Conservation (phyloP, 2,888 invertebrate genomes). For the Rhagonycha lutea region DNA sequence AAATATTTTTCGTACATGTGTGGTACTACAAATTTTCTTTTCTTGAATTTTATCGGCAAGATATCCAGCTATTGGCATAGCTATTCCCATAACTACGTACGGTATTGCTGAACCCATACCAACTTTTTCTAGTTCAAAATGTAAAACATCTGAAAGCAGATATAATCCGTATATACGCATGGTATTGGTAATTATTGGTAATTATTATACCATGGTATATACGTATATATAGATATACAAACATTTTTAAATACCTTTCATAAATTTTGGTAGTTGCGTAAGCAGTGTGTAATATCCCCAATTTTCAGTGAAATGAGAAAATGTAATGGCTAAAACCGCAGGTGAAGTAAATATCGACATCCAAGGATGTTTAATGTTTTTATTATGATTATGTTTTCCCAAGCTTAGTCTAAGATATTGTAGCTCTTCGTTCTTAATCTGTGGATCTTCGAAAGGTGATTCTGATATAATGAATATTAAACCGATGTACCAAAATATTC, state of each 20-base stretch:
- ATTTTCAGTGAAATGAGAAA: constrained; percentile 85
- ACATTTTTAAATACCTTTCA: constrained; percentile 65
- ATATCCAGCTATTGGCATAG: constrained; percentile 80
- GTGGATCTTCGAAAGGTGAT: constrained; percentile 74
- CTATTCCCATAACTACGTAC: constrained; percentile 84
- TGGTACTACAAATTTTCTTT: constrained; percentile 69
- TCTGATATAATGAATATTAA: constrained; percentile 76
- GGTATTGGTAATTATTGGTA: no score
- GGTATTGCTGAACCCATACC: constrained; percentile 86
- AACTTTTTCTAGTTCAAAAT: constrained; percentile 75
- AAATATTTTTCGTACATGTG: constrained; percentile 70
- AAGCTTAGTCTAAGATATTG: constrained; percentile 71
- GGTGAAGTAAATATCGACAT: constrained; percentile 72
- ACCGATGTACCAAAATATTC: constrained; percentile 70
- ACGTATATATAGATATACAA: background rate
- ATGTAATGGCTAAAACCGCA: constrained; percentile 82
- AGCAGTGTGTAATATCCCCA: constrained; percentile 89
- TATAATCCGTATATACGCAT: background rate
- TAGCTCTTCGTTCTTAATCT: constrained; percentile 72
- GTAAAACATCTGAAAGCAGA: constrained; percentile 65
- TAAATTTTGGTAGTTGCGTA: constrained; percentile 81
- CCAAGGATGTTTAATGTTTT: constrained; percentile 74
- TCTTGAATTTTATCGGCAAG: constrained; percentile 78
- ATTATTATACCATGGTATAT: no score
- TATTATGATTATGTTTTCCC: constrained; percentile 56